A percentile compares a stretch with the other conserved stretches of the same genome.
phyloP scores from a whole-genome alignment of 1,140 invertebrate genomes.

The Magallana ariakensis region DNA sequence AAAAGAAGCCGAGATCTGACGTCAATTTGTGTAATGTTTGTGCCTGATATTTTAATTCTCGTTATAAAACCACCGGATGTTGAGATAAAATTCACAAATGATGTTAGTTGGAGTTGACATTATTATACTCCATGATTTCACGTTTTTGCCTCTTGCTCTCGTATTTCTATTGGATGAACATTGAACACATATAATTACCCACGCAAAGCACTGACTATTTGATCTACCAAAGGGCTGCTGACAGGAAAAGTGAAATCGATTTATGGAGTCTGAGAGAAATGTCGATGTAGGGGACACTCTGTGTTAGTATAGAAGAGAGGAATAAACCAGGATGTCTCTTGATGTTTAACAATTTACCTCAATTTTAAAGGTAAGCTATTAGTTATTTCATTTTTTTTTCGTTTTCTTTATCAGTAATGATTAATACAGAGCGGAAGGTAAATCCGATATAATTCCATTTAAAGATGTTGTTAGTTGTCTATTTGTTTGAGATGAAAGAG shows the following conservation, averaged over 20 bases:
- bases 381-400: too few relatives aligned
- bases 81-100: not conserved
- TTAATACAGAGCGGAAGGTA: too few relatives aligned
- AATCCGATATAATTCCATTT: too few relatives aligned
- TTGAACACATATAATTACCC: not conserved
- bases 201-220: constrained; percentile 11
- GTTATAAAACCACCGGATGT: not conserved
- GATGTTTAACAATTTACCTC: too few relatives aligned
- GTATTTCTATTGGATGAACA: too few relatives aligned
- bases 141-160: too few relatives aligned
- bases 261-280: constrained; percentile 7
- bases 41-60: constrained; percentile 16
- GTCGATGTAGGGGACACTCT: not conserved
- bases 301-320: not conserved
- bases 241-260: constrained; percentile 14
- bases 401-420: too few relatives aligned
- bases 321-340: not conserved
- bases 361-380: too few relatives aligned
- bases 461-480: too few relatives aligned
- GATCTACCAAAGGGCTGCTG: constrained; percentile 22
- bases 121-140: not conserved
- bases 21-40: constrained; percentile 17
- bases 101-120: not conserved
- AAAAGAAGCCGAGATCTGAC: not conserved
- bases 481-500: too few relatives aligned